phyloP scores from a whole-genome alignment of 2,888 invertebrate species.

The Spicauda simplicius region DNA sequence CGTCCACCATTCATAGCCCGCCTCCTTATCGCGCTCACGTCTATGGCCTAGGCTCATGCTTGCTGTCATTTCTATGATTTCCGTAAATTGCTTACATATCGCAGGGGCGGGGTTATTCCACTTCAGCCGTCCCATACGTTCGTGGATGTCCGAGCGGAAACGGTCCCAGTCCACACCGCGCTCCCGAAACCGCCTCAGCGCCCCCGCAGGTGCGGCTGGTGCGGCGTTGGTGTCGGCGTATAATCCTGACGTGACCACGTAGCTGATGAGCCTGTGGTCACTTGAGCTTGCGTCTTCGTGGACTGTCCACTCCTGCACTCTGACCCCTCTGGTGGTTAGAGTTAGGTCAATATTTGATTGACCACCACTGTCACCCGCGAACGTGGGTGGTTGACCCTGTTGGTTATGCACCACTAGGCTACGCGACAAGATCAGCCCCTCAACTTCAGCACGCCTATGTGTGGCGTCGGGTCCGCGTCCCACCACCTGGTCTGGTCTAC shows the following conservation, averaged over 20 bases:
- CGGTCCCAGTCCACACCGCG: constrained; percentile 14
- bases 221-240: background rate
- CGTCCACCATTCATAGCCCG: too few species aligned
- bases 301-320: constrained; percentile 20
- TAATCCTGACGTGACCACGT: background rate
- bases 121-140: constrained; percentile 12
- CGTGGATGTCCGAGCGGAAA: constrained; percentile 9
- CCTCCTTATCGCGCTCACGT: too few species aligned
- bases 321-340: constrained; percentile 2
- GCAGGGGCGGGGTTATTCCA: constrained; percentile 36
- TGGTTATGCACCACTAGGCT: background rate
- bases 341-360: constrained; percentile 39
- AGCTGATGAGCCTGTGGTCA: constrained; percentile 44
- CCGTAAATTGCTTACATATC: background rate
- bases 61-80: too few species aligned
- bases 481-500: background rate
- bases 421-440: background rate
- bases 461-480: background rate
- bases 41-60: too few species aligned
- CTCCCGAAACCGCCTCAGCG: constrained; percentile 9
- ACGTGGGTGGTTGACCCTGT: constrained; percentile 23
- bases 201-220: background rate
- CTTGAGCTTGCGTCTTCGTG: constrained; percentile 36
- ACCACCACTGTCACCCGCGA: constrained; percentile 28
- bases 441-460: background rate